Percentiles rank a stretch among this genome's conserved stretches.
These are phyloP conservation scores for Wiebesia pumilae DNA, from an alignment of 1,140 invertebrate species.

Conservation along the genomic window DNA sequence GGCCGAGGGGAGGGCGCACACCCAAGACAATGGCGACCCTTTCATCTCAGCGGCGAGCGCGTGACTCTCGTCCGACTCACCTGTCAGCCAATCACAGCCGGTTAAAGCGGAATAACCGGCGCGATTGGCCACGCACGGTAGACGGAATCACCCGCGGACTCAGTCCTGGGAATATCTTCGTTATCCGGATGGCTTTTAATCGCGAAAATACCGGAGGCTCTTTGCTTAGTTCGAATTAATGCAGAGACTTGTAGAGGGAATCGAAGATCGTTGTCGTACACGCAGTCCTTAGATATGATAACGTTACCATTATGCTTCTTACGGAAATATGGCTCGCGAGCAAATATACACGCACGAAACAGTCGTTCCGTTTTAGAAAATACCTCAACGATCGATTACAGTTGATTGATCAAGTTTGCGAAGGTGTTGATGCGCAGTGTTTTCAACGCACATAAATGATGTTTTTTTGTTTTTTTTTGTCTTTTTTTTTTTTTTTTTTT, in stretches of 20 bases:
- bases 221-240: not conserved
- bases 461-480: no score
- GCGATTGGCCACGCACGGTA: not conserved
- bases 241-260: not conserved
- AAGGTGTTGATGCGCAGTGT: not conserved
- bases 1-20: not conserved
- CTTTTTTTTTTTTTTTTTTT: no score
- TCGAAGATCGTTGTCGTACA: not conserved
- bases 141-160: not conserved
- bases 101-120: not conserved
- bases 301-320: not conserved
- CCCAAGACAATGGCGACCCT: slow-evolving; percentile 51
- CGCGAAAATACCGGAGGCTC: not conserved
- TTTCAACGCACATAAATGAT: no score
- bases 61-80: slow-evolving; percentile 4
- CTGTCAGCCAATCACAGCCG: slow-evolving; percentile 5
- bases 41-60: slow-evolving; percentile 16
- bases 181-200: not conserved
- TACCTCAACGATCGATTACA: not conserved
- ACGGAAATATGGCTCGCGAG: no score
- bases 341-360: not conserved
- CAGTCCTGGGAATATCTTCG: no score
- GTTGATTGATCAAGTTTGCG: not conserved
- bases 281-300: not conserved
- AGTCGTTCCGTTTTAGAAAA: not conserved